A percentile compares a stretch with the other conserved stretches of the same genome.
phyloP scores from a whole-genome alignment of 1,140 invertebrate species.

The Zaprionus gabonicus region DNA sequence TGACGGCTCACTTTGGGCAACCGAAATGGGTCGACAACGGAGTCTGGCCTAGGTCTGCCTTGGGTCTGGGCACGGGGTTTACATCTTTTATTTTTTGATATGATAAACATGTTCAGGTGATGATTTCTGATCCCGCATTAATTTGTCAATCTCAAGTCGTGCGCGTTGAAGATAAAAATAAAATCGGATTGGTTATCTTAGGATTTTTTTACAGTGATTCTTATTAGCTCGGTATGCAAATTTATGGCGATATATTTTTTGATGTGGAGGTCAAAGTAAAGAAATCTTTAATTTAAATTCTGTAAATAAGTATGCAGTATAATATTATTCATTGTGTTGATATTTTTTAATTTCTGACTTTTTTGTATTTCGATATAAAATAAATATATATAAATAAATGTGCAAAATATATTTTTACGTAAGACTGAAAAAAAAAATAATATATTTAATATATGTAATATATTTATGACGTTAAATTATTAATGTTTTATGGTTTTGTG shows the following conservation, averaged over 20 bases:
- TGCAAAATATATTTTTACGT: no score
- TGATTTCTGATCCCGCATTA: constrained; percentile 78
- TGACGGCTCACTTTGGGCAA: constrained; percentile 29
- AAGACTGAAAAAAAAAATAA: no score
- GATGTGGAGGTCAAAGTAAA: not conserved
- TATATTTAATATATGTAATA: no score
- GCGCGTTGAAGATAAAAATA: constrained; percentile 46
- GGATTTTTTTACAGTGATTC: not conserved
- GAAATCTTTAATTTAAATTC: not conserved
- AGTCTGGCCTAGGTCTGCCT: not conserved
- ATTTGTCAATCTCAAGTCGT: constrained; percentile 76
- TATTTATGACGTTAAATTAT: no score
- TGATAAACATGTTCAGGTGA: constrained; percentile 73
- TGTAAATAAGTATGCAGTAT: not conserved
- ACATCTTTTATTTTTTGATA: constrained; percentile 48
- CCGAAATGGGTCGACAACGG: no score
- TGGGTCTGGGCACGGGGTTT: constrained; percentile 4
- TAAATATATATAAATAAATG: no score
- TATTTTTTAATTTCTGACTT: fast-evolving
- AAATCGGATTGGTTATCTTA: not conserved
- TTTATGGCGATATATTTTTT: not conserved
- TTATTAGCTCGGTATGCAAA: not conserved
- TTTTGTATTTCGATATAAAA: no score
- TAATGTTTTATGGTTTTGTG: no score
- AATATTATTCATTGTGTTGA: not conserved